Percentiles rank a stretch among this genome's conserved stretches.
phyloP scores from a whole-genome alignment of 1,140 invertebrate genomes.

The Scaptodrosophila lebanonensis region DNA sequence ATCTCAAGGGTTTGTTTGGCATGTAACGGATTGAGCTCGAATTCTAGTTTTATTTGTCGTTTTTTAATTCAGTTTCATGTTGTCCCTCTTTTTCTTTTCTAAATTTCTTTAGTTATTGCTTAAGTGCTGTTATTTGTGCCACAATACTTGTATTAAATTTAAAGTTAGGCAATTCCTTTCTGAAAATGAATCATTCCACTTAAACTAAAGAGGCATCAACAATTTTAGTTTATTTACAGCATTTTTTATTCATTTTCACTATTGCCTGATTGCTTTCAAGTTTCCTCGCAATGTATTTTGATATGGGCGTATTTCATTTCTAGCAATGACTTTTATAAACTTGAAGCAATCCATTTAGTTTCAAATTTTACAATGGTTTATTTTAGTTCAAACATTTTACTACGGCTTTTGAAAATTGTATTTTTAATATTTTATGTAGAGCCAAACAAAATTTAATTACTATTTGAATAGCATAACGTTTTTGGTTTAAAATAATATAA shows the following conservation, averaged over 20 bases:
- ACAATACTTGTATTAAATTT: no score
- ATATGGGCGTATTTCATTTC: no score
- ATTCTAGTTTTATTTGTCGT: no score
- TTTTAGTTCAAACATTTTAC: constrained; percentile 28
- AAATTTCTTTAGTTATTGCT: no score
- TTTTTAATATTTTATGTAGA: constrained; percentile 31
- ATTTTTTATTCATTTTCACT: constrained; percentile 40
- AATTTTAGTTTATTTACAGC: constrained; percentile 48
- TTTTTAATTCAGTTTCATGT: no score
- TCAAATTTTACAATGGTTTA: constrained; percentile 30
- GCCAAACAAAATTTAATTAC: constrained; percentile 55
- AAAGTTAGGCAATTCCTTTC: no score
- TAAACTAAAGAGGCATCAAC: no score
- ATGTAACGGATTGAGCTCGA: constrained; percentile 76
- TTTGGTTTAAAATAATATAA: constrained; percentile 44
- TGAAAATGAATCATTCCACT: no score
- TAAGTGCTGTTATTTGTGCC: no score
- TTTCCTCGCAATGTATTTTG: constrained; percentile 20
- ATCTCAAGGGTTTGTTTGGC: constrained; percentile 88
- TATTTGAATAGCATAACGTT: constrained; percentile 69
- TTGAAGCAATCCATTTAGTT: constrained; percentile 30
- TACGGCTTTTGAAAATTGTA: constrained; percentile 10
- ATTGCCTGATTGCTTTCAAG: constrained; percentile 26
- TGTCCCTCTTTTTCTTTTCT: no score
- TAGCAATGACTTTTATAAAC: no score